These are phyloP conservation scores for Spinus olivaceus DNA, from an alignment of 2,797 vertebrate species.

Conservation along the genomic window DNA sequence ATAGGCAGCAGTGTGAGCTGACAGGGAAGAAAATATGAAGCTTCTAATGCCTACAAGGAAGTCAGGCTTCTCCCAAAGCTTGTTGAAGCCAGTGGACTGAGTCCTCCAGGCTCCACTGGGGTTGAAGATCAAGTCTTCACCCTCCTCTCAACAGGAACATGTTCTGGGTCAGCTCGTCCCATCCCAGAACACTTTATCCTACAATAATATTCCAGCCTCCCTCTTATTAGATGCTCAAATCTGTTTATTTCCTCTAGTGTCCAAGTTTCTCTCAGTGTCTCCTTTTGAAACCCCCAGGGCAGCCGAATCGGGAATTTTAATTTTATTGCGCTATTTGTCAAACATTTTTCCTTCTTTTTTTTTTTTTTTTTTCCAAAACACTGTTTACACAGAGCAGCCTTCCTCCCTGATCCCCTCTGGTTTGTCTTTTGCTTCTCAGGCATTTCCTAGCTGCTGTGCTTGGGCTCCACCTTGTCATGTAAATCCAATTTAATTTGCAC, in stretches of 20 bases:
- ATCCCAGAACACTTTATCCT: constrained; percentile 57
- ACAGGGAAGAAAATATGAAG: not conserved
- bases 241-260: constrained; percentile 63
- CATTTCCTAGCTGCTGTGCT: constrained; percentile 59
- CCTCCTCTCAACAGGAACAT: not conserved
- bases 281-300: constrained; percentile 39
- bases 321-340: constrained; percentile 35
- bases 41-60: not conserved
- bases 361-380: no score
- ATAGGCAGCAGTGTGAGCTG: constrained; percentile 10
- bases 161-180: not conserved
- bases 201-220: constrained; percentile 46
- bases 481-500: constrained; percentile 79
- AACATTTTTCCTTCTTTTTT: not conserved
- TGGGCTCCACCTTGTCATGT: constrained; percentile 62
- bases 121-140: constrained; percentile 24
- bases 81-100: not conserved
- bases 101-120: not conserved
- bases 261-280: constrained; percentile 25
- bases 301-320: constrained; percentile 36
- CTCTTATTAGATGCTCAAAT: constrained; percentile 33
- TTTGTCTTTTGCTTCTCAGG: constrained; percentile 35
- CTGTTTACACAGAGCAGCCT: constrained; percentile 40
- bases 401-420: not conserved
- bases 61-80: not conserved